phyloP scores from a whole-genome alignment of 2,797 vertebrate species.

The Glyptemys insculpta region DNA sequence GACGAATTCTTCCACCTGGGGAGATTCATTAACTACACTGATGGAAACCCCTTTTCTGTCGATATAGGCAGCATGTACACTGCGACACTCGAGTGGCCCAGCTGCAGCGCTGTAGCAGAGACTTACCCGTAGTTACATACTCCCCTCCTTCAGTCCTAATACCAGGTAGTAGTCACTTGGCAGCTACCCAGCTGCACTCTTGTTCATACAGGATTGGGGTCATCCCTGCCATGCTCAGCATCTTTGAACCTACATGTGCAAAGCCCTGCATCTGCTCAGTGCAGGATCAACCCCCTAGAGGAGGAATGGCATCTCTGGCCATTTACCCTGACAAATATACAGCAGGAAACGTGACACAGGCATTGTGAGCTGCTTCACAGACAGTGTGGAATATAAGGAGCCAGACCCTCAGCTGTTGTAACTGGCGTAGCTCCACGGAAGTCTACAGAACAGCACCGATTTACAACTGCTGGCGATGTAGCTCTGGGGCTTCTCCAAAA shows the following conservation, averaged over 20 bases:
- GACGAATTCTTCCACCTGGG: not conserved
- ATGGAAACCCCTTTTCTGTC: not conserved
- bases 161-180: not conserved
- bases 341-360: not conserved
- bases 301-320: not conserved
- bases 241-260: not conserved
- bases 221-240: not conserved
- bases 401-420: not conserved
- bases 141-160: not conserved
- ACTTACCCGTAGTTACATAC: not conserved
- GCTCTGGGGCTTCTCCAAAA: not conserved
- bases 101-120: not conserved
- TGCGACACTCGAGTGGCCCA: not conserved
- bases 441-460: conserved; percentile 34
- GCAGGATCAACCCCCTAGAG: not conserved
- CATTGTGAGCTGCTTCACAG: not conserved
- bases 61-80: no score
- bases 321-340: not conserved
- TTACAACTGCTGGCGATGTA: not conserved
- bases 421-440: not conserved
- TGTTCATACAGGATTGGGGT: not conserved
- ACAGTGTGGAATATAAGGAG: not conserved
- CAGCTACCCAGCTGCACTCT: no score
- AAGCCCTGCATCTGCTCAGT: rapidly evolving
- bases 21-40: not conserved